Evolutionary conservation across 2,888 invertebrate genomes (phyloP), one percentile per base, ranked within the genome.

Genomic region (Microchrysa polita): DNA sequence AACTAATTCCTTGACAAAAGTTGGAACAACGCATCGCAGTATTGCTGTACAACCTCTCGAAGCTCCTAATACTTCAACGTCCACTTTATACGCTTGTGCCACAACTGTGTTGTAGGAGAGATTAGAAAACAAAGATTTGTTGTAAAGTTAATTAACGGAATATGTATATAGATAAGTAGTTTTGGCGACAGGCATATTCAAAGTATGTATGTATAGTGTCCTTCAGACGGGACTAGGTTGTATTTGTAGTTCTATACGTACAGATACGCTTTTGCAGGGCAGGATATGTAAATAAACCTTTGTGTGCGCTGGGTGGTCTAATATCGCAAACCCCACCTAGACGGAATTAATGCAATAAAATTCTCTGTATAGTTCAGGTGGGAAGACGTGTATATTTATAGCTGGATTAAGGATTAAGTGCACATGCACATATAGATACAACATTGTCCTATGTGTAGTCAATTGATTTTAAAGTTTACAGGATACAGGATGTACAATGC

Each of bases 1-100:
- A 79, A 92, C 91, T 83, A 91, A 86, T 85, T 92, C 91, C 84
- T 90, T 90, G 79, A 91, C 91, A 83, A 90, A 91, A 81, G 90
- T 89, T 79, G 91, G 91, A 80, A 92, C 88, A 79, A 90, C 88
- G 84, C 92, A 92, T 81, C 91, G 90, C 78, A 92, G 85, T 76
- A 92, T 89, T 74, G 92, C 91, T 53, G 91, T 90, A 83, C 91
- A 92, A 71, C 92, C 91, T 79, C 90, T 86, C 61, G 91, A 88
- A 74, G 91, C 90, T 76, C 89, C 89, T 79, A 90, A 86, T 78
- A 91, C 90, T 83, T 91, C 91, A 77, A 91, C 90, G 81, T 90
- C 90, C 78, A 91, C 90, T 84, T 90, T 90, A 85, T 91, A 92
- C 74, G 90, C 88, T 82, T 92, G 91, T 73, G 91, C 90, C 79